A percentile compares a stretch with the other conserved stretches of the same genome.
These are phyloP conservation scores for Prosopocoilus inquinatus DNA, from an alignment of 2,888 invertebrate genomes.

Conservation along the genomic window DNA sequence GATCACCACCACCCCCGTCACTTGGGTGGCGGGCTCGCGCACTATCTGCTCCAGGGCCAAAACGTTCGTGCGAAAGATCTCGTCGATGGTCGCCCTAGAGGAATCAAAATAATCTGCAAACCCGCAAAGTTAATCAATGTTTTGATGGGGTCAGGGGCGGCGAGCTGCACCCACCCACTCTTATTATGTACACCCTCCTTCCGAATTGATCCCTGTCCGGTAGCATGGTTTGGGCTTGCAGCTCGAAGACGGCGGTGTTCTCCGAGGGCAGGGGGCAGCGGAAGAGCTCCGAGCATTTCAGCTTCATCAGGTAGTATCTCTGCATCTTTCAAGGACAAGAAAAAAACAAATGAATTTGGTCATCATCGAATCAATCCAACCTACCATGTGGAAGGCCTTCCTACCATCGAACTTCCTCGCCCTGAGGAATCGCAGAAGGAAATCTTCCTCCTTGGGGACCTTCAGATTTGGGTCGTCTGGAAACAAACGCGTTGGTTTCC, in stretches of 20 bases:
- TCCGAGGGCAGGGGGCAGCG: constrained; percentile 47
- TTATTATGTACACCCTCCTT: constrained; percentile 49
- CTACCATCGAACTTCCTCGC: constrained; percentile 56
- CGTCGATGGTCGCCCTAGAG: constrained; percentile 51
- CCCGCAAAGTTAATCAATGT: too few species aligned
- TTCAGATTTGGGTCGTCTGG: constrained; percentile 44
- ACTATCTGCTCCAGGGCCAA: constrained; percentile 55
- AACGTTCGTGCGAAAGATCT: constrained; percentile 56
- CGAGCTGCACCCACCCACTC: constrained; percentile 44
- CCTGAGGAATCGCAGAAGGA: constrained; percentile 58
- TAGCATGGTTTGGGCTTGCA: constrained; percentile 51
- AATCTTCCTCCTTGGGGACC: constrained; percentile 56
- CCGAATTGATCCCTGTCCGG: constrained; percentile 47
- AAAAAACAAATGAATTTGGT: not conserved
- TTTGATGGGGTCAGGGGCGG: too few species aligned
- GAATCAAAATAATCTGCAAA: constrained; percentile 52
- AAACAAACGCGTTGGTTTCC: constrained; percentile 22
- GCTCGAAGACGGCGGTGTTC: constrained; percentile 43
- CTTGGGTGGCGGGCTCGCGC: constrained; percentile 57
- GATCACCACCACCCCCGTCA: constrained; percentile 56
- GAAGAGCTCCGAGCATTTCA: constrained; percentile 50
- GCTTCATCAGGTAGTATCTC: constrained; percentile 51
- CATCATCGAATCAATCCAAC: constrained; percentile 1
- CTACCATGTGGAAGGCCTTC: constrained; percentile 51
- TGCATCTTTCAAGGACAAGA: constrained; percentile 49